phyloP scores from a whole-genome alignment of 1,140 invertebrate species.

The Aplysia californica region DNA sequence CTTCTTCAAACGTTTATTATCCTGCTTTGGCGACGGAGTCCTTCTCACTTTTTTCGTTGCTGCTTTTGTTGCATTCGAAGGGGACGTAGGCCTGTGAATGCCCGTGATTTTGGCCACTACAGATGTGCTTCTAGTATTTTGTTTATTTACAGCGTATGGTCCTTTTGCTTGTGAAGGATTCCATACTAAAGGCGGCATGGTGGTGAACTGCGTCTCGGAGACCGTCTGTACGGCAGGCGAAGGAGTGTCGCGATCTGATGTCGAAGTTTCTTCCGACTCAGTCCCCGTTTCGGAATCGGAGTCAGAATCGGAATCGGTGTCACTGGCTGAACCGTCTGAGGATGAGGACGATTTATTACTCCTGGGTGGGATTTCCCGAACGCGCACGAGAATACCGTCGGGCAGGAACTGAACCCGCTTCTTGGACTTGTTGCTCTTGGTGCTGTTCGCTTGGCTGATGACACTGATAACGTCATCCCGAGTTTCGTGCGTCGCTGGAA shows the following conservation, averaged over 20 bases:
- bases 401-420: constrained; percentile 24
- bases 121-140: not conserved
- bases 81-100: not conserved
- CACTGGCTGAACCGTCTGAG: constrained; percentile 8
- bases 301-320: not conserved
- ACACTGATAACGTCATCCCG: not conserved
- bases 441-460: not conserved
- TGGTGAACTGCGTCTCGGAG: not conserved
- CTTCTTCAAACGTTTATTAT: not conserved
- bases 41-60: not conserved
- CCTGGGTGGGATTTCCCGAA: constrained; percentile 17
- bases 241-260: not conserved
- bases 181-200: not conserved
- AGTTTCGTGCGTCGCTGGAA: not conserved
- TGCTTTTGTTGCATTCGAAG: not conserved
- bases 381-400: constrained; percentile 9
- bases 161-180: not conserved
- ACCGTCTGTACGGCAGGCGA: not conserved
- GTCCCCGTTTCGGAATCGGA: not conserved
- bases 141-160: not conserved
- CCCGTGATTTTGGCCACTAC: not conserved
- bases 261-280: not conserved
- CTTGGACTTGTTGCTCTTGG: not conserved
- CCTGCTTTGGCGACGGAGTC: not conserved
- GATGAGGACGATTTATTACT: not conserved